Percentiles rank a stretch among this genome's conserved stretches.
Conservation (phyloP, 37 sponge, comb jelly and placozoan genomes). For the Chondrosia reniformis region DNA sequence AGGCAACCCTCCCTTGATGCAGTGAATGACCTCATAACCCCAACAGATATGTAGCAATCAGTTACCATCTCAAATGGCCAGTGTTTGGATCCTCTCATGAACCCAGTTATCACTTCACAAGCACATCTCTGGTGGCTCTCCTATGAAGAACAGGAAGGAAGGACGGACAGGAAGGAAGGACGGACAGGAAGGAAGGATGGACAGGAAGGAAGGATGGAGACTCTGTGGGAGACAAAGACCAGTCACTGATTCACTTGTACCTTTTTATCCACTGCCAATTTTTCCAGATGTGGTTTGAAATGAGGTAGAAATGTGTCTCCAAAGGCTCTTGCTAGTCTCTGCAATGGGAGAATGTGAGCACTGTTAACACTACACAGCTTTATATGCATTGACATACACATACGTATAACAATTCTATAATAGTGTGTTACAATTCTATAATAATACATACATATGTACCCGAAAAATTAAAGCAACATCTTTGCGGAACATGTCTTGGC, state of each 20-base stretch:
- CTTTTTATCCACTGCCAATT: conserved; percentile 47
- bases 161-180: neutral
- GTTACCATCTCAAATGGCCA: conserved; percentile 80
- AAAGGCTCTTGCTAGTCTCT: conserved; percentile 67
- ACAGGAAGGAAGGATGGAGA: neutral
- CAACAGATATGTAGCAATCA: neutral
- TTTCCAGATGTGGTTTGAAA: conserved; percentile 62
- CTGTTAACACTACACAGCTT: neutral
- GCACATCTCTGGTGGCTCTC: conserved; percentile 85
- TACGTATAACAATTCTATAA: neutral
- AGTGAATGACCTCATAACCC: neutral
- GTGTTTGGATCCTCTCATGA: conserved; percentile 73
- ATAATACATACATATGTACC: neutral
- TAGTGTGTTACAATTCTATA: neutral
- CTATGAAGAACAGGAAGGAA: conserved; percentile 12
- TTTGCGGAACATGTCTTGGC: conserved; percentile 42
- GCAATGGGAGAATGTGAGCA: neutral
- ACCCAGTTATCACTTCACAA: conserved; percentile 67
- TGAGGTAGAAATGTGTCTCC: conserved; percentile 40
- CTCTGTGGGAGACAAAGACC: neutral
- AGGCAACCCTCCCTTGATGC: too few relatives aligned
- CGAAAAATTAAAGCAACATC: neutral
- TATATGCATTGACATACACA: conserved; percentile 7
- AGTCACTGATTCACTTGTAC: conserved; percentile 9
- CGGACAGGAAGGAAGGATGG: neutral